Evolutionary conservation across 2,113 vertebrate genomes (phyloP).

Genomic region (Sapajus apella): DNA sequence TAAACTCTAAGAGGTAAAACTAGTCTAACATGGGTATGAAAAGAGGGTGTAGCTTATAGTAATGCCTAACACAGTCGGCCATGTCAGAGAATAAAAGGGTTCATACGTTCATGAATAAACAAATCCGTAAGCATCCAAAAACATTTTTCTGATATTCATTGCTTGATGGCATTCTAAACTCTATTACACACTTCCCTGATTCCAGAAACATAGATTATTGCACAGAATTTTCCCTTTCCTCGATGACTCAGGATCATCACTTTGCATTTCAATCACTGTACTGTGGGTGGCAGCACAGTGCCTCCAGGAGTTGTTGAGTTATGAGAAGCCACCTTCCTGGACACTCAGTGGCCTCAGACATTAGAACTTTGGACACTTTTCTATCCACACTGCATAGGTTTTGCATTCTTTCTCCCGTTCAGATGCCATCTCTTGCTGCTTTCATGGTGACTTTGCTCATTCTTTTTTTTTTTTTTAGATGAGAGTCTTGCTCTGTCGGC

Average conservation of each 20-base stretch:
- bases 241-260: background rate
- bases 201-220: constrained; percentile 40
- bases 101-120: background rate
- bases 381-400: accelerated
- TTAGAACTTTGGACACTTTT: background rate
- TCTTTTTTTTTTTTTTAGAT: no score
- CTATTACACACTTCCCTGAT: background rate
- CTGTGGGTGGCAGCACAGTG: background rate
- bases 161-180: constrained; percentile 35
- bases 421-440: background rate
- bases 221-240: background rate
- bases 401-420: background rate
- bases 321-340: background rate
- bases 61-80: background rate
- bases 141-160: background rate
- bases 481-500: no score
- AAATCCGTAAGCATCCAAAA: background rate
- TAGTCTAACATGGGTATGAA: background rate
- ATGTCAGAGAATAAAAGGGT: background rate
- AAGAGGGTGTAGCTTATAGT: background rate
- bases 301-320: background rate
- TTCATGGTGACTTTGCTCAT: background rate
- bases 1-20: background rate
- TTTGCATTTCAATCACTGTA: background rate
- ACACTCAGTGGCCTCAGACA: background rate